Evolutionary conservation across 2,113 vertebrate species (phyloP).

Genomic region (Chloropsis cyanopogon): DNA sequence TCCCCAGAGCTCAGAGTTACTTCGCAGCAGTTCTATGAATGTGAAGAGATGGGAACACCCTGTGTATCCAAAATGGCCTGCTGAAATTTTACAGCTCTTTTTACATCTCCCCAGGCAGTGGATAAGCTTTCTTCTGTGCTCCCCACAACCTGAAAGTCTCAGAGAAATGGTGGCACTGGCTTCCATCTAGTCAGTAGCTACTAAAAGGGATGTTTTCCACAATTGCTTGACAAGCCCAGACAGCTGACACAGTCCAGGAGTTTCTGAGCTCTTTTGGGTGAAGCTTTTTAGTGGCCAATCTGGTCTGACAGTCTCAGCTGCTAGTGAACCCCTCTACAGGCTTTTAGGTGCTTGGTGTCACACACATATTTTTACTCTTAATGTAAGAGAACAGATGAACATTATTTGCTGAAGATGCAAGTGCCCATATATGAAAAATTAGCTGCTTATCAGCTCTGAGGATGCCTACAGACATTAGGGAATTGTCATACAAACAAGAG

Average conservation of each 20-base stretch:
- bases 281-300: rapidly evolving
- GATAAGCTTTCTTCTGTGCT: background rate
- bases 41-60: background rate
- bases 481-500: rapidly evolving
- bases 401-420: no score
- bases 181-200: background rate
- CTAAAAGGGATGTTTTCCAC: background rate
- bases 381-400: background rate
- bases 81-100: background rate
- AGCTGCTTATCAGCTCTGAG: background rate
- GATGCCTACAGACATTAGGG: background rate
- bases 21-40: background rate
- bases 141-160: background rate
- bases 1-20: background rate
- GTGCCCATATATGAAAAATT: background rate
- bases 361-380: background rate
- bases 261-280: background rate
- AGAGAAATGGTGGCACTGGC: background rate
- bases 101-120: background rate
- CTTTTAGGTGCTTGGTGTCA: background rate
- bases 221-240: background rate
- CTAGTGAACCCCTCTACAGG: background rate
- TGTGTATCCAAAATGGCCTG: background rate
- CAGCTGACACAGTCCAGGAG: background rate
- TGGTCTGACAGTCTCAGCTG: background rate